Evolutionary conservation across 2,113 vertebrate species (phyloP).

Genomic region (Taurulus bubalis): DNA sequence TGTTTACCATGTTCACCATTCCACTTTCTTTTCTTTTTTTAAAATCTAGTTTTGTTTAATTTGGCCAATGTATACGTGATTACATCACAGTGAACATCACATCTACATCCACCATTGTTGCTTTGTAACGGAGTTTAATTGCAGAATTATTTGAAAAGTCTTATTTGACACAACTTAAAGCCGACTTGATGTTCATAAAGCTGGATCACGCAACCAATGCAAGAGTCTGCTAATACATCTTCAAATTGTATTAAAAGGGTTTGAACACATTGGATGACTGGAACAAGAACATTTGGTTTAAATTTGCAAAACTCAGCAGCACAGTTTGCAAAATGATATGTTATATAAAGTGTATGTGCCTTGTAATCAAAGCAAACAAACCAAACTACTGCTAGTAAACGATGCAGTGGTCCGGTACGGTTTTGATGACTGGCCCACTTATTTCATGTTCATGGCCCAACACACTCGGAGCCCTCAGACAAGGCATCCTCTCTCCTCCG

Average conservation of each 20-base stretch:
- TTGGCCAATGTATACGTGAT: background rate
- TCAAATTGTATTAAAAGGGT: background rate
- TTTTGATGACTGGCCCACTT: conserved; percentile 29
- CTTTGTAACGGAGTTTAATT: background rate
- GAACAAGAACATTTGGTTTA: background rate
- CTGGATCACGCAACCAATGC: background rate
- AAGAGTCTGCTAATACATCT: background rate
- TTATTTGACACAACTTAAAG: background rate
- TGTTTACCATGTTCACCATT: background rate
- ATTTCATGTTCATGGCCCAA: conserved; percentile 47
- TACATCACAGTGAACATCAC: background rate
- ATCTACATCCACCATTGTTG: background rate
- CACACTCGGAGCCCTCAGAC: conserved; percentile 40
- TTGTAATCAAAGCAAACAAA: background rate
- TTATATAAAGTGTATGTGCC: background rate
- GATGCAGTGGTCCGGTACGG: background rate
- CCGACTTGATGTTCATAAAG: background rate
- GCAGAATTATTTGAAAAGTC: background rate
- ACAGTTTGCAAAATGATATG: background rate
- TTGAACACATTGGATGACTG: background rate
- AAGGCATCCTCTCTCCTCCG: conserved; percentile 56
- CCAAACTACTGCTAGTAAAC: background rate
- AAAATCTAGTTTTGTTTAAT: background rate
- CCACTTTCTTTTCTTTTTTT: background rate
- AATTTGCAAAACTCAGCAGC: background rate